A percentile compares a stretch with the other conserved stretches of the same genome.
These are phyloP conservation scores for Ageneiosus marmoratus DNA, from an alignment of 2,113 vertebrate genomes.

Conservation along the genomic window DNA sequence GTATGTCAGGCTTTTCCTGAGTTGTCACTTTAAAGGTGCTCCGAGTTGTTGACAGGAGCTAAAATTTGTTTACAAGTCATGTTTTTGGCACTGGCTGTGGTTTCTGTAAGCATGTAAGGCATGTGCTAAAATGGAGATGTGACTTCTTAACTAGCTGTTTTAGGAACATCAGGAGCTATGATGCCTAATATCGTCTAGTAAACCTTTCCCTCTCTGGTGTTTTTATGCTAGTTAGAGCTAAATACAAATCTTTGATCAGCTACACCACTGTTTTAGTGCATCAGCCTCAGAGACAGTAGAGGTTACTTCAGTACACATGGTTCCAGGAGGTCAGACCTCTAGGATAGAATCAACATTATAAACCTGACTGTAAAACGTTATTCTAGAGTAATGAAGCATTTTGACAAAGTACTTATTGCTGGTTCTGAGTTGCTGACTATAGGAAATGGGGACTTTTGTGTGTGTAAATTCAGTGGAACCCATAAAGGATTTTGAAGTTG, in stretches of 20 bases:
- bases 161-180: neutral
- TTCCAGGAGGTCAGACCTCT: neutral
- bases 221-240: neutral
- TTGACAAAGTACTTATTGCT: neutral
- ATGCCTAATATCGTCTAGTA: neutral
- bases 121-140: neutral
- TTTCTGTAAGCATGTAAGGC: neutral
- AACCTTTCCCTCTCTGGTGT: neutral
- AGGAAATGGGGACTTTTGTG: neutral
- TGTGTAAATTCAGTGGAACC: neutral
- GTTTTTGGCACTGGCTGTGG: neutral
- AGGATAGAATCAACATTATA: neutral
- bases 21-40: neutral
- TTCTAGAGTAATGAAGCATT: neutral
- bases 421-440: neutral
- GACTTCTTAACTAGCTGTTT: neutral
- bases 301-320: neutral
- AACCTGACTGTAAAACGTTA: neutral
- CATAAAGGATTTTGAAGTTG: neutral
- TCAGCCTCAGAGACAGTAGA: neutral
- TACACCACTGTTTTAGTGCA: neutral
- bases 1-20: neutral
- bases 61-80: neutral
- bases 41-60: neutral
- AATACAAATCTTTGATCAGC: neutral